Conservation (phyloP, 35 echinoderm and acorn worm species). For the Stichopus chloronotus region DNA sequence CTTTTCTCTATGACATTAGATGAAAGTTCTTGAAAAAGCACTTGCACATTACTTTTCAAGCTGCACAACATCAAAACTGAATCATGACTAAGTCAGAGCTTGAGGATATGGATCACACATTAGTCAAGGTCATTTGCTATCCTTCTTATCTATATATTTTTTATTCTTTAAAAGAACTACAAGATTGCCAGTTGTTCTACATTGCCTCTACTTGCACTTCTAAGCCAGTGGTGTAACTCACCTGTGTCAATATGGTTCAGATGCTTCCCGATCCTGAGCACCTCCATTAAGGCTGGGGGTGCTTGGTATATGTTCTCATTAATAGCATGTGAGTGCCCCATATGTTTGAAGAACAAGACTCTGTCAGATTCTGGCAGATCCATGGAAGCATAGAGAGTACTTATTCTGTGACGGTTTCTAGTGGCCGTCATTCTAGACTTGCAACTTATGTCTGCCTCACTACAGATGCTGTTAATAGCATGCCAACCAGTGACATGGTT, state of each 20-base stretch:
- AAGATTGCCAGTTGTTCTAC: neutral
- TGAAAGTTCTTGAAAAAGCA: neutral
- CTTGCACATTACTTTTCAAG: neutral
- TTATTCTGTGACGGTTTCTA: slow-evolving; percentile 48
- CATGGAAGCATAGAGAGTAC: slow-evolving; percentile 39
- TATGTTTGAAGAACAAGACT: slow-evolving; percentile 53
- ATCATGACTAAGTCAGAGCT: neutral
- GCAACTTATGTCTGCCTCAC: slow-evolving; percentile 18
- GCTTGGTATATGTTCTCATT: slow-evolving; percentile 63
- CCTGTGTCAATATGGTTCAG: slow-evolving; percentile 44
- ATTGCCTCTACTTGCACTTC: neutral
- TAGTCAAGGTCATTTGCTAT: neutral
- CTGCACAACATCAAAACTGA: neutral
- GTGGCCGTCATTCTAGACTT: slow-evolving; percentile 47
- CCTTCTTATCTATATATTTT: neutral
- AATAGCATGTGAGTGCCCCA: slow-evolving; percentile 53
- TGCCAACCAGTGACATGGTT: slow-evolving; percentile 77
- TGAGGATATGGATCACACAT: neutral
- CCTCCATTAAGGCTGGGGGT: slow-evolving; percentile 58
- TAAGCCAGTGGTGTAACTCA: neutral
- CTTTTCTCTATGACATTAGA: neutral
- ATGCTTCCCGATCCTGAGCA: slow-evolving; percentile 47
- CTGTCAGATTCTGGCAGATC: slow-evolving; percentile 54
- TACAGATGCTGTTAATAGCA: slow-evolving; percentile 34
- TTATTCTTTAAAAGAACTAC: neutral